Percentiles rank a stretch among this genome's conserved stretches.
Conservation (phyloP, 2,888 invertebrate genomes). For the Tiliacea citrago region DNA sequence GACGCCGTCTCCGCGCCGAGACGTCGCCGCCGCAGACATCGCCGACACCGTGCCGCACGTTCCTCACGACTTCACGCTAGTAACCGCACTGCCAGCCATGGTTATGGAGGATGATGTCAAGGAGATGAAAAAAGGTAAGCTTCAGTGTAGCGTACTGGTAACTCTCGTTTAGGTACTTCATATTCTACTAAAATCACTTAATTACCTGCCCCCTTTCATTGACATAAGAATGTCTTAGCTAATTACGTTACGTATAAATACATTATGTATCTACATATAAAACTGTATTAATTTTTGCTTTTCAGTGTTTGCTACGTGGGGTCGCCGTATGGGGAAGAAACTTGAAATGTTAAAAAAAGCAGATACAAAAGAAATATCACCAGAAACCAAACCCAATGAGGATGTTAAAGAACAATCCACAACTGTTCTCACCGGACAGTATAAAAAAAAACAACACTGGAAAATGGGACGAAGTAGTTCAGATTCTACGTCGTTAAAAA, state of each 20-base stretch:
- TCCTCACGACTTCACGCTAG: slow-evolving; percentile 92
- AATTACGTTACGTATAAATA: background rate
- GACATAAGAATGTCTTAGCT: background rate
- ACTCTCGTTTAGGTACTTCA: background rate
- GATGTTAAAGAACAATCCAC: slow-evolving; percentile 80
- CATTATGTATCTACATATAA: background rate
- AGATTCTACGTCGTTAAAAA: slow-evolving; percentile 85
- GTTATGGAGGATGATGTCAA: slow-evolving; percentile 93
- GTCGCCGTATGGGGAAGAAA: slow-evolving; percentile 94
- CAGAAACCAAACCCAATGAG: slow-evolving; percentile 78
- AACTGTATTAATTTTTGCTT: slow-evolving; percentile 7
- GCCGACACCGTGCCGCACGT: slow-evolving; percentile 91
- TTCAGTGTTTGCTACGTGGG: slow-evolving; percentile 94
- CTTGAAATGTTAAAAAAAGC: slow-evolving; percentile 93
- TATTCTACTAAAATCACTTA: background rate
- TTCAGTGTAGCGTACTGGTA: background rate
- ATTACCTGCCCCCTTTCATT: background rate
- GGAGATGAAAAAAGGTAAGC: slow-evolving; percentile 91
- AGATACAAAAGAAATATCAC: slow-evolving; percentile 91
- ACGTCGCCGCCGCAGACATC: slow-evolving; percentile 80
- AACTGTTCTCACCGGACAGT: slow-evolving; percentile 82
- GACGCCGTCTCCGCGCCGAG: slow-evolving; percentile 86
- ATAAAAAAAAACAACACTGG: slow-evolving; percentile 91
- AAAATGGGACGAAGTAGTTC: slow-evolving; percentile 91
- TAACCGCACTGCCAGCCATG: slow-evolving; percentile 94